A percentile compares a stretch with the other conserved stretches of the same genome.
phyloP scores from a whole-genome alignment of 2,888 invertebrate species.

The Xestia c-nigrum region DNA sequence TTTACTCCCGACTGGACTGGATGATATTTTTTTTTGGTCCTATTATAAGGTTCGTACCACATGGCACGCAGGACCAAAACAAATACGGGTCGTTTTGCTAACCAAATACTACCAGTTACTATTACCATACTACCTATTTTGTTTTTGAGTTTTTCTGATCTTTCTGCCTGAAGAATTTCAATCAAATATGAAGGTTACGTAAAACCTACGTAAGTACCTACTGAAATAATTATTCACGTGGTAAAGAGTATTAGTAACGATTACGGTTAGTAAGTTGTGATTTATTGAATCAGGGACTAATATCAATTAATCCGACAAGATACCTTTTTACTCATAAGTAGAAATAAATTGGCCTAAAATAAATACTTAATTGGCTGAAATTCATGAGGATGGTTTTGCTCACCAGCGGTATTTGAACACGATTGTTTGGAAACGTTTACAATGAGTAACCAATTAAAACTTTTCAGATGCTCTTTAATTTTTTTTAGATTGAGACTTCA shows the following conservation, averaged over 20 bases:
- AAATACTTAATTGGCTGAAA: neutral
- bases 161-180: neutral
- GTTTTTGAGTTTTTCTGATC: no score
- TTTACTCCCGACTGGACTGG: neutral
- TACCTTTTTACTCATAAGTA: neutral
- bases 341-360: neutral
- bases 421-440: neutral
- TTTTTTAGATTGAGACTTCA: neutral
- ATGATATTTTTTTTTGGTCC: neutral
- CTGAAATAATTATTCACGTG: neutral
- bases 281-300: neutral
- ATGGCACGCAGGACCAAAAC: neutral
- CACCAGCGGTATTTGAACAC: neutral
- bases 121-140: neutral
- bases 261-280: no score
- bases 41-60: neutral
- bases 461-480: neutral
- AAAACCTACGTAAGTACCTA: neutral
- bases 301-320: neutral
- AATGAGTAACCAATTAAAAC: neutral
- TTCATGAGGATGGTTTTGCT: neutral
- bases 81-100: neutral
- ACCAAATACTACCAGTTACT: neutral
- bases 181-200: neutral
- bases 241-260: neutral